Evolutionary conservation across 2,113 vertebrate species (phyloP), one percentile per base, ranked within the genome.

Genomic region (Typhlomys cinereus): DNA sequence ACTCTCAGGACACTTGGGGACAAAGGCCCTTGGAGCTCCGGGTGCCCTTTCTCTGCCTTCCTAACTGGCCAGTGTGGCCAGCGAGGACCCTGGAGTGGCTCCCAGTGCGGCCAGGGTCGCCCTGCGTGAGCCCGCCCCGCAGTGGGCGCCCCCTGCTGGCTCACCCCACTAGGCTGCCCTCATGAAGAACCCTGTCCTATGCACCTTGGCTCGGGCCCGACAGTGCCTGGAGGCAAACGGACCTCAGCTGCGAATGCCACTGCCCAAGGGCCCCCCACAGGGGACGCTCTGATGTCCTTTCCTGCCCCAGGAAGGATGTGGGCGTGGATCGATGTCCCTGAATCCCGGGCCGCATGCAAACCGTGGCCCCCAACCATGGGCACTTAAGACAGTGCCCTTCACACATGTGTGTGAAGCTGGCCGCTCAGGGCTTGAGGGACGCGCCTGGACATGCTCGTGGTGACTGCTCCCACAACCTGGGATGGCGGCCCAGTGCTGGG

Each of bases 171-270:
- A 50, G 2, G n/a, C 86, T 54, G 0, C 13, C 13, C 8, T 0
- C 0, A 2, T 11, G 23, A 36, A 15, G 15, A 15, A 29, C 34
- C 27, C 39, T 34, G 0, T 0, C 2, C 39, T 5, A 0, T 2
- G 15, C 15, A 0, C 39, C 12, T 0, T 6, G 52, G 39, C 7
- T 17, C 59, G 36, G 8, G 54, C 50, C 25, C 17, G 57, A 12
- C 3, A 0, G 66, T 0, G 2, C 59, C 59, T 34, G 0, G 64
- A 15, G 4, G 13, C 3, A 1, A 12, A n/a, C n/a, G 36, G 71
- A n/a, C 20, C 1, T 29, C 57, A 57, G 9, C 41, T 6, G 4
- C 17, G 14, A 29, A 0, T 4, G 25, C 52, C 1, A 11, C 59
- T 4, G 39, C 31, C 36, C 9, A 7, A 0, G 39, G 64, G 14